Base-by-base conservation (phyloP, 1,140 invertebrate species). In the Drosophila trapezifrons region DNA sequence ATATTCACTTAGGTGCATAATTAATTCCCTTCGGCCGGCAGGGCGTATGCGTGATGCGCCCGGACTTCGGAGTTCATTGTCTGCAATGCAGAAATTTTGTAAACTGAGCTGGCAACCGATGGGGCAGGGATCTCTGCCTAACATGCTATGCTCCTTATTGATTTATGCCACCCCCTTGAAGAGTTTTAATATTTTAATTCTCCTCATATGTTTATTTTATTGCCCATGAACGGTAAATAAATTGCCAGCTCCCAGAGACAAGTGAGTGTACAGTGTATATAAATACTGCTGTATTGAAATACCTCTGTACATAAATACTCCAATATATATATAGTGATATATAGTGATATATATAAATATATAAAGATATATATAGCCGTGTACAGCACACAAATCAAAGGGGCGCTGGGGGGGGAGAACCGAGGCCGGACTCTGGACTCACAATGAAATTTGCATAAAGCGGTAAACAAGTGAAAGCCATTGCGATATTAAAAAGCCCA, bases 401-500 rank as follows among this genome's bases (percentile, higher is more conserved):
- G 13, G n/a, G 17, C 15, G 6, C 13, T 7, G 37, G 37, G 15
- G 37, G 37, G 15, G 6, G 8, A 17, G 47, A 35, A 18, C 32
- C 20, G 22, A 20, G 47, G 32, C 38, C 12, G 46, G 35, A 40
- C 38, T 32, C 17, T 29, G 51, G 57, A 56, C 67, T 57, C 35
- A 49, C 69, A 76, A 54, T 76, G 72, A 76, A 76, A 76, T 76
- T 76, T 76, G 72, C 62, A 76, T 76, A 76, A 76, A 76, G 72
- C 73, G 72, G 73, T 76, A 76, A 76, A 76, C 72, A 76, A 76
- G 73, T 76, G 73, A 76, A 76, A 76, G 72, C 60, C 73, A 51
- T 66, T 76, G 60, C 60, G 71, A 76, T 76, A 76, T 76, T 76
- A 76, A 76, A 71, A 76, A 27, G 60, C 40, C 27, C 73, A 76